Percentiles rank a stretch among this genome's conserved stretches.
These are phyloP conservation scores for Monochamus saltuarius DNA, from an alignment of 1,140 invertebrate genomes.

Conservation along the genomic window DNA sequence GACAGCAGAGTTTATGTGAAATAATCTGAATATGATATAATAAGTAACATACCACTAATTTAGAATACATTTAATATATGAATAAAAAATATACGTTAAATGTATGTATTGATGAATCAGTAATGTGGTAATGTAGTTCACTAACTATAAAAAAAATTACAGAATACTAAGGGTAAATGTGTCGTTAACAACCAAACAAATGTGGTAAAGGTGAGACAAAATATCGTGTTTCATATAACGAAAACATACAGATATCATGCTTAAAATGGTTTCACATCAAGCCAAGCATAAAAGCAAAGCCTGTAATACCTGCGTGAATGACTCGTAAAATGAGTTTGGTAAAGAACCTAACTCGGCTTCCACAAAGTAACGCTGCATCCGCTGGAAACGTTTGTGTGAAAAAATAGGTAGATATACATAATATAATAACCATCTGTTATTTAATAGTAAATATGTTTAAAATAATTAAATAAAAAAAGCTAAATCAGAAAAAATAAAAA, in stretches of 20 bases:
- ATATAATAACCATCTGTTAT: slow-evolving; percentile 21
- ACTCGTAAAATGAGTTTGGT: slow-evolving; percentile 49
- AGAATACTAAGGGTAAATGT: too few species aligned
- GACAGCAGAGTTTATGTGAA: too few species aligned
- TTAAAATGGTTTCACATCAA: not conserved
- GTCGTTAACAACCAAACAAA: too few species aligned
- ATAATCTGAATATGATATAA: too few species aligned
- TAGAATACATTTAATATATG: too few species aligned
- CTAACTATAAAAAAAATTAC: too few species aligned
- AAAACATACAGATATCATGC: slow-evolving; percentile 2
- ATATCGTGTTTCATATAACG: not conserved
- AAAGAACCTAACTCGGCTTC: slow-evolving; percentile 50
- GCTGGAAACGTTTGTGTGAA: slow-evolving; percentile 35
- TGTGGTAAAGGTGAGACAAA: not conserved
- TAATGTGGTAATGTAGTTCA: too few species aligned
- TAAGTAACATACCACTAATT: too few species aligned
- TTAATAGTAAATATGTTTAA: too few species aligned
- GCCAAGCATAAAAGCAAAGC: not conserved
- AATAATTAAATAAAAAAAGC: slow-evolving; percentile 9
- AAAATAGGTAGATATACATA: slow-evolving; percentile 21
- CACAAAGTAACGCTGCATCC: slow-evolving; percentile 50
- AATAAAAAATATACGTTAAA: too few species aligned
- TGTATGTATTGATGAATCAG: too few species aligned
- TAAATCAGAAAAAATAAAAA: too few species aligned
- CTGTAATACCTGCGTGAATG: slow-evolving; percentile 47